A percentile compares a stretch with the other conserved stretches of the same genome.
These are phyloP conservation scores for Alectoris magna DNA, from an alignment of 2,797 vertebrate genomes.

Conservation along the genomic window DNA sequence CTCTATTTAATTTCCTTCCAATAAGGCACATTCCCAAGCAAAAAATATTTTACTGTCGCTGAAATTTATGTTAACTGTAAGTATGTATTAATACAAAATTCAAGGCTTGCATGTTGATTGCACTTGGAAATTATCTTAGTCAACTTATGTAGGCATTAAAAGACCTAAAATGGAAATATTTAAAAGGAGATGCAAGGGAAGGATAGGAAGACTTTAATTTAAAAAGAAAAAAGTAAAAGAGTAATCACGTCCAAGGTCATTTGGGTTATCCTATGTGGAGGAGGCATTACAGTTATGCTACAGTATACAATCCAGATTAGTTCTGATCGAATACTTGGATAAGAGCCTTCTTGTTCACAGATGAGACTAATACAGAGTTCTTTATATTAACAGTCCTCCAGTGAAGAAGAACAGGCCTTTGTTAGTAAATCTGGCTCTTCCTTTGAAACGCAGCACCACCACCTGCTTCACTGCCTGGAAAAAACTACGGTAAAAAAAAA, in stretches of 20 bases:
- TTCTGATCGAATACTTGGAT: slow-evolving; percentile 44
- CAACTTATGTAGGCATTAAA: background rate
- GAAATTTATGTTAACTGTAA: slow-evolving; percentile 36
- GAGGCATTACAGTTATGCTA: slow-evolving; percentile 13
- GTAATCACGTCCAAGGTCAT: background rate
- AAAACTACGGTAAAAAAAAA: slow-evolving; percentile 92
- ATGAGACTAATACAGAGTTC: slow-evolving; percentile 59
- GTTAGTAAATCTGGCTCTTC: slow-evolving; percentile 87
- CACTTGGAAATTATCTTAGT: background rate
- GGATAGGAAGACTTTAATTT: background rate
- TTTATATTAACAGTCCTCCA: slow-evolving; percentile 85
- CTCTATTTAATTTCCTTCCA: slow-evolving; percentile 31
- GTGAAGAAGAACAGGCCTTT: slow-evolving; percentile 89
- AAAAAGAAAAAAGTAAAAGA: background rate
- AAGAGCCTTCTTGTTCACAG: slow-evolving; percentile 56
- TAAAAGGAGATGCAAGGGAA: background rate
- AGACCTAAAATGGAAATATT: background rate
- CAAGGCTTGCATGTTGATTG: background rate
- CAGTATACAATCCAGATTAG: slow-evolving; percentile 14
- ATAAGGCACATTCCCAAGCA: background rate
- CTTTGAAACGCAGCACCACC: slow-evolving; percentile 92
- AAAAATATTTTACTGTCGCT: background rate
- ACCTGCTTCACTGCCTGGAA: slow-evolving; percentile 95
- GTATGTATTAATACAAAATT: background rate
- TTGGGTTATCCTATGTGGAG: background rate